Conservation (phyloP, 2,888 invertebrate species). For the Deroplatys truncata region DNA sequence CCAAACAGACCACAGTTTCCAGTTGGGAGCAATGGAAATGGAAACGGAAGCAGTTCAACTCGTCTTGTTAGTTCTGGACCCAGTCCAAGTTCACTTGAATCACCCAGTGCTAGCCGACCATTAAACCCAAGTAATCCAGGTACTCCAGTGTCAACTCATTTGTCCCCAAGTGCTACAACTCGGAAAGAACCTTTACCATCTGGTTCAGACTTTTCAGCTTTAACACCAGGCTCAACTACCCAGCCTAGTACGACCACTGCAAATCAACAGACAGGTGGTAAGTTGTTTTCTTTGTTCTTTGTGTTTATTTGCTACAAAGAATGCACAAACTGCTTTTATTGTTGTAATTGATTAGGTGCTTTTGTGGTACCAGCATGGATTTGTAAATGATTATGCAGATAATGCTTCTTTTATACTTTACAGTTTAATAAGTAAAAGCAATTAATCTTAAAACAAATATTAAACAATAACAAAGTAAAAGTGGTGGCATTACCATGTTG, state of each 20-base stretch:
- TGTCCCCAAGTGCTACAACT: constrained; percentile 54
- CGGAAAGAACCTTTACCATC: constrained; percentile 36
- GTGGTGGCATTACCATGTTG: too few species aligned
- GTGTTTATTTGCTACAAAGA: neutral
- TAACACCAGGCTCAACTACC: constrained; percentile 23
- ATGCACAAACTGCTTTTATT: neutral
- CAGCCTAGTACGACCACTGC: constrained; percentile 30
- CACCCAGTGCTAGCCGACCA: constrained; percentile 38
- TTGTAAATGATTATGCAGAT: neutral
- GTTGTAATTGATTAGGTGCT: neutral
- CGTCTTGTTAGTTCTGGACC: constrained; percentile 50
- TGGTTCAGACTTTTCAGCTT: constrained; percentile 28
- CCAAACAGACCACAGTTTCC: constrained; percentile 51
- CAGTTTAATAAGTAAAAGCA: too few species aligned
- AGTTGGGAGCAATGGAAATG: constrained; percentile 20
- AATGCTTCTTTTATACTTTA: neutral
- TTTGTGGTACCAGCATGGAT: neutral
- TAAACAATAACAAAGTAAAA: too few species aligned
- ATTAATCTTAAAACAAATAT: too few species aligned
- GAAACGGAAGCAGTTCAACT: constrained; percentile 20
- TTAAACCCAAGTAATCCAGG: constrained; percentile 67
- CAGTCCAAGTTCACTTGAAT: constrained; percentile 51
- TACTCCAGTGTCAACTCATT: constrained; percentile 62
- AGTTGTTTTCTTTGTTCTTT: constrained; percentile 20
- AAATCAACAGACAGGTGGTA: constrained; percentile 47